Conservation (phyloP, 2,888 invertebrate genomes). For the Stenchaetothrips biformis region DNA sequence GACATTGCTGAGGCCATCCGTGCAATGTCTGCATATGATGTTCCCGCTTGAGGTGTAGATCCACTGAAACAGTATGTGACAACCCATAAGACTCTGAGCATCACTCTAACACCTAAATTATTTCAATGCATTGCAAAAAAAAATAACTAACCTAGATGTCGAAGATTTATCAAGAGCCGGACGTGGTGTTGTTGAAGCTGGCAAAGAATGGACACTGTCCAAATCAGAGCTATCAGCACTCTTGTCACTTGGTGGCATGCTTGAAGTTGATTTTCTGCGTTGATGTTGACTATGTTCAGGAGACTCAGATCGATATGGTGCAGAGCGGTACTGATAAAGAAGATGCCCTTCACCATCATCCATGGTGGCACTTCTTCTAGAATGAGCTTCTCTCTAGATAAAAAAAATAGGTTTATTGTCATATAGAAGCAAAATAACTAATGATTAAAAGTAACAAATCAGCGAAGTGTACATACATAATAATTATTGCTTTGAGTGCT, state of each 20-base stretch:
- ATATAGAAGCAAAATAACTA: too few relatives aligned
- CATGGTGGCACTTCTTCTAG: background rate
- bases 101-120: background rate
- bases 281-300: constrained; percentile 41
- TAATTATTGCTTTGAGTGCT: constrained; percentile 2
- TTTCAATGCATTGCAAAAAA: too few relatives aligned
- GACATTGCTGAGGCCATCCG: constrained; percentile 48
- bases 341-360: background rate
- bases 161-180: constrained; percentile 38
- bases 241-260: constrained; percentile 73
- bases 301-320: constrained; percentile 36
- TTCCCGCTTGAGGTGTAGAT: constrained; percentile 51
- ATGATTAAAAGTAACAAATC: constrained; percentile 42
- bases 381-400: background rate
- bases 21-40: constrained; percentile 78
- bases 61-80: constrained; percentile 34
- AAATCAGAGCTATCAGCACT: constrained; percentile 73
- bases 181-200: constrained; percentile 45
- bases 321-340: background rate
- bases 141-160: constrained; percentile 36
- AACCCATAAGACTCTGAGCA: constrained; percentile 22
- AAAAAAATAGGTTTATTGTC: constrained; percentile 39
- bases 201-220: constrained; percentile 80
- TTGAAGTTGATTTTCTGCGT: constrained; percentile 66
- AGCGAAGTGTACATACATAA: constrained; percentile 38